Percentiles rank a stretch among this genome's conserved stretches.
Evolutionary conservation across 2,113 vertebrate species (phyloP).

Genomic region (Vireo altiloquus): DNA sequence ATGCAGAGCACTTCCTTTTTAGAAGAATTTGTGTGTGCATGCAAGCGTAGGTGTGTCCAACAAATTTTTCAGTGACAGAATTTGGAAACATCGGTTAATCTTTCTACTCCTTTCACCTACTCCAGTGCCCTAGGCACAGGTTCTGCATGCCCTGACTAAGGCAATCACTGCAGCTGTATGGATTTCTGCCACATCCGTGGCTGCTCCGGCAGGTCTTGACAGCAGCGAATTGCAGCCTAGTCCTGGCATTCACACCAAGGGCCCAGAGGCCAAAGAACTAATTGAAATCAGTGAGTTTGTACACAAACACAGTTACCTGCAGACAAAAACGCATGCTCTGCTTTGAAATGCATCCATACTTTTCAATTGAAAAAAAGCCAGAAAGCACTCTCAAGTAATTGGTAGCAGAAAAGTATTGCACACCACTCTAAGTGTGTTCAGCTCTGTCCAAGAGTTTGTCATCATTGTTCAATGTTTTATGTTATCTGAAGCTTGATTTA

Average conservation of each 20-base stretch:
- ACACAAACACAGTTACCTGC: background rate
- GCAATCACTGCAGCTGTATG: background rate
- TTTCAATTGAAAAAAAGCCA: background rate
- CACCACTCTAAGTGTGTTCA: background rate
- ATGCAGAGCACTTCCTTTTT: background rate
- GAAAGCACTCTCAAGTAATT: background rate
- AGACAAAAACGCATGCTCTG: background rate
- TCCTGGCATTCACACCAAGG: background rate
- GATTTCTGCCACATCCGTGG: background rate
- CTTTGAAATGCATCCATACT: background rate
- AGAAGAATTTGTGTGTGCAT: background rate
- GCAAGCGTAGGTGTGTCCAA: rapidly evolving
- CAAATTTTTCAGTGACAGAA: background rate
- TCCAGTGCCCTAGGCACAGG: background rate
- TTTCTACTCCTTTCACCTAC: background rate
- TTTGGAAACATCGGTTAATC: background rate
- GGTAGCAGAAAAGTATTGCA: background rate
- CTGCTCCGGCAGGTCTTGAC: background rate
- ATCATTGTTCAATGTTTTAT: background rate
- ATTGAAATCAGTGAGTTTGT: background rate
- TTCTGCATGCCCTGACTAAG: background rate
- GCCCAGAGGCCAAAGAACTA: background rate
- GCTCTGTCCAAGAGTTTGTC: background rate
- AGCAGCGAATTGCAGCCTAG: background rate
- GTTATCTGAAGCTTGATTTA: background rate